Percentiles rank a stretch among this genome's conserved stretches.
These are phyloP conservation scores for Brachyptera risi DNA, from an alignment of 2,888 invertebrate genomes.

Conservation along the genomic window DNA sequence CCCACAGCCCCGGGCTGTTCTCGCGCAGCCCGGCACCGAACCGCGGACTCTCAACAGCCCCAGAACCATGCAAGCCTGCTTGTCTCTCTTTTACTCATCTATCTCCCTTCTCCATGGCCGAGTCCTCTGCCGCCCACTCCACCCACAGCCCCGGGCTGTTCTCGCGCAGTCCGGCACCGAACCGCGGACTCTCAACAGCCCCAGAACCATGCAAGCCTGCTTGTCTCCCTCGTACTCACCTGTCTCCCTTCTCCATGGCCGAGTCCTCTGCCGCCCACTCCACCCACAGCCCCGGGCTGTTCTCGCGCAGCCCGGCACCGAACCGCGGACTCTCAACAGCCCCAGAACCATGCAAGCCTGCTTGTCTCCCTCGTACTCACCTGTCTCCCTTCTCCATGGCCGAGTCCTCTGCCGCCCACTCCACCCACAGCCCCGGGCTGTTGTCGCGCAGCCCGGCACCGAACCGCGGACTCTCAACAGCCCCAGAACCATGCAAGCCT, in stretches of 20 bases:
- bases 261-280: conserved; percentile 81
- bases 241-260: conserved; percentile 70
- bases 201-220: no score
- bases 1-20: conserved; percentile 61
- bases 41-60: no score
- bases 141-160: conserved; percentile 64
- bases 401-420: conserved; percentile 78
- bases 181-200: no score
- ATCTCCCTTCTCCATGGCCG: conserved; percentile 71
- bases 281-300: conserved; percentile 62
- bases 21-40: no score
- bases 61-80: no score
- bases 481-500: no score
- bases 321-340: no score
- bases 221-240: conserved; percentile 53
- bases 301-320: conserved; percentile 56
- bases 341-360: no score
- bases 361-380: no score
- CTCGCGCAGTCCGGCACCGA: no score
- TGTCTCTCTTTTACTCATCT: conserved; percentile 54
- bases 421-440: conserved; percentile 64
- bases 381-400: conserved; percentile 72
- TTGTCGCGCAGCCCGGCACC: conserved; percentile 58
- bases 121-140: conserved; percentile 79
- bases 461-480: conserved; percentile 59